Conservation (phyloP, 2,113 vertebrate species). For the Notothenia coriiceps region DNA sequence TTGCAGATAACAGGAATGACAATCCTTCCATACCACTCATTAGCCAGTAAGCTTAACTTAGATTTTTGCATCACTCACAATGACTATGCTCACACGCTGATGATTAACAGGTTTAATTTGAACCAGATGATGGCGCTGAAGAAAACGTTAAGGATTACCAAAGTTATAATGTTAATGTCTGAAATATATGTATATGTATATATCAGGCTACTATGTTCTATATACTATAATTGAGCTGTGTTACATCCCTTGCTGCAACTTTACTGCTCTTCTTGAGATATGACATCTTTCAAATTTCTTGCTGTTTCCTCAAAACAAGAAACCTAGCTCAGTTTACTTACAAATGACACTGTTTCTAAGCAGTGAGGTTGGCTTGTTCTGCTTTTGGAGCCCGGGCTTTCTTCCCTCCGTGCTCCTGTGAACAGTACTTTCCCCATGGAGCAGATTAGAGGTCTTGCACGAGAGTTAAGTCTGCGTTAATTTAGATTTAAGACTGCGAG, state of each 20-base stretch:
- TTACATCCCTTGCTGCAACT: constrained; percentile 19
- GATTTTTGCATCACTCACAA: not conserved
- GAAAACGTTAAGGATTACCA: not conserved
- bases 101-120: not conserved
- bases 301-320: constrained; percentile 26
- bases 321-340: constrained; percentile 26
- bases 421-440: constrained; percentile 74
- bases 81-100: not conserved
- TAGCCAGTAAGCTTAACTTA: no score
- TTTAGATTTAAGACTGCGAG: constrained; percentile 82
- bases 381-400: constrained; percentile 68
- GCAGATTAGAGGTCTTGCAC: constrained; percentile 81
- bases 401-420: constrained; percentile 44
- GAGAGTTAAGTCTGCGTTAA: constrained; percentile 79
- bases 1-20: no score
- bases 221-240: not conserved
- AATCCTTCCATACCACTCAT: no score
- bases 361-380: constrained; percentile 55
- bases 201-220: not conserved
- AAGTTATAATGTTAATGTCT: not conserved
- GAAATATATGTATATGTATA: no score
- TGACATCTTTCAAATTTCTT: constrained; percentile 6
- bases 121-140: not conserved
- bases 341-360: constrained; percentile 44
- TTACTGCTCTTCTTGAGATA: constrained; percentile 20